Percentiles rank a stretch among this genome's conserved stretches.
phyloP scores from a whole-genome alignment of 2,113 vertebrate genomes.

The Corythoichthys haematopterus region DNA sequence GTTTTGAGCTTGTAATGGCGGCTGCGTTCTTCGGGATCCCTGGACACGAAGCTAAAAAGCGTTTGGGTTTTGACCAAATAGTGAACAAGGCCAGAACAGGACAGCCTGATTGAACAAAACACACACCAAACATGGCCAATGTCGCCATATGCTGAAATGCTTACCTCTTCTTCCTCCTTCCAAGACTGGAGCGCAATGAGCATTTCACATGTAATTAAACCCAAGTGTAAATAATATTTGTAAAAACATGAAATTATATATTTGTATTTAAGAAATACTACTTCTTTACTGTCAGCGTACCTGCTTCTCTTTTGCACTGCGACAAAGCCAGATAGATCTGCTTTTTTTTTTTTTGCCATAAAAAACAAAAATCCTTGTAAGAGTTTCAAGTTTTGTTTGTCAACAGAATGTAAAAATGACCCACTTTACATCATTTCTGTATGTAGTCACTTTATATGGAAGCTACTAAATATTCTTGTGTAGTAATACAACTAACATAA shows the following conservation, averaged over 20 bases:
- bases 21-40: background rate
- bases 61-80: conserved; percentile 36
- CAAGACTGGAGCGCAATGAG: background rate
- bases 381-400: background rate
- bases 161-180: conserved; percentile 27
- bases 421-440: background rate
- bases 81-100: conserved; percentile 36
- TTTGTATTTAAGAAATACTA: conserved; percentile 77
- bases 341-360: conserved; percentile 9
- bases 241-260: conserved; percentile 83
- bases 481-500: conserved; percentile 13
- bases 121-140: conserved; percentile 50
- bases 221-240: conserved; percentile 87
- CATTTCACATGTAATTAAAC: conserved; percentile 56
- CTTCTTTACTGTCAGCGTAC: conserved; percentile 28
- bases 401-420: background rate
- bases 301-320: conserved; percentile 45
- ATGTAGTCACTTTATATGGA: conserved; percentile 9
- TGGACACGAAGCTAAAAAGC: background rate
- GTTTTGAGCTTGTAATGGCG: conserved; percentile 11
- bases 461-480: conserved; percentile 3
- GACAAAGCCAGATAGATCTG: conserved; percentile 21
- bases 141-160: conserved; percentile 50
- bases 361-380: background rate
- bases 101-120: conserved; percentile 36